Evolutionary conservation across 2,888 invertebrate species (phyloP), one percentile per base, ranked within the genome.

Genomic region (Strigamia maritima): DNA sequence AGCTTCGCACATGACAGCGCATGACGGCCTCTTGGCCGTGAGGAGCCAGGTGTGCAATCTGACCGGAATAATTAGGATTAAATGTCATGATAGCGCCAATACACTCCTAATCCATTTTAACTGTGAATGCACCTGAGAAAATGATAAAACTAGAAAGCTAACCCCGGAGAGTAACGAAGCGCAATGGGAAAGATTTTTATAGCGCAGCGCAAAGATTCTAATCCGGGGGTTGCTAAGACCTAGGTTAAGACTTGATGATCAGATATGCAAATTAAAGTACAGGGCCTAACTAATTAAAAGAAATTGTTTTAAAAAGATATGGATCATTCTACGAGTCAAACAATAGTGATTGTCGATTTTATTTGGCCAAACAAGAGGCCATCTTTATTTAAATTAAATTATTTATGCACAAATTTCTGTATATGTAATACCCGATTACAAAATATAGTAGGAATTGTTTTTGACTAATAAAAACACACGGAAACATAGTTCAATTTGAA

Each of bases 31-130:
- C 70, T 65, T 70, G 70, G 28, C 14, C 70, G 26, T 14, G 70
- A 1, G 28, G 24, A 60, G 22, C 60, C 70, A 28, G 70, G 70
- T 28, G 70, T n/a, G 70, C 70, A 70, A 70, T 70, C 28, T 70
- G 70, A 70, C 70, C 70, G 70, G 70, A 70, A 70, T 70, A 28
- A 70, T 70, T 70, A 28, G 70, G 70, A 70, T 70, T 70, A 70
- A 70, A 70, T 28, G 16, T 26, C 16, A n/a, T 70, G 28, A 28
- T 12, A 70, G 70, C n/a, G 70, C 2, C 70, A 14, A 70, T 70
- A 70, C 14, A 19, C 54, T 54, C 54, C 4, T 54, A 19, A 35
- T 35, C 35, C 10, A 10, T 35, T 35, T 31, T 35, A 35, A 35
- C 35, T 35, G 6, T 35, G 6, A 6, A 6, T 6, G 35, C 35